Base-by-base conservation (phyloP, 2,888 invertebrate genomes). In the Junonia oenone region DNA sequence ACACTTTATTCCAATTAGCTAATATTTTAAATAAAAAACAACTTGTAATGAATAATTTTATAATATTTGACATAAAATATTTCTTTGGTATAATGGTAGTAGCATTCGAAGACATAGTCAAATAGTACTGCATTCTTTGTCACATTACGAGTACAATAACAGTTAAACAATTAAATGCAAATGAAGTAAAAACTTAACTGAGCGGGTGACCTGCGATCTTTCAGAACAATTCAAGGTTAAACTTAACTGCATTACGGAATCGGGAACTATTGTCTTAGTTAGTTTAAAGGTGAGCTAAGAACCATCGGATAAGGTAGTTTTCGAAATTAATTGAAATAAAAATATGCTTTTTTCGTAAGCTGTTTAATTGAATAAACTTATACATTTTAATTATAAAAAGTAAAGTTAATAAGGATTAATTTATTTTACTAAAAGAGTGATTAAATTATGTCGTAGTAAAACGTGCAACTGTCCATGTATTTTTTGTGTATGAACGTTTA, bases 211-310 rank as follows among this genome's bases (percentile, higher is more conserved):
- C 37, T 27, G 26, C 40, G 22, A 43, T 22, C 13, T 38, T 40
- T 35, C 52, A 48, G 69, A 75, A 81, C 78, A 80, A 82, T 73
- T 75, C 82, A 82, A 82, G 82, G 82, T 75, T 75, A 76, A 56
- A 51, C 45, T 52, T 69, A 73, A 75, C 68, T 68, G 70, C 73
- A 69, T 66, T 56, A 58, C 37, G 49, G 62, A 62, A 46, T 55
- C 14, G 31, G 17, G 53, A 26, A 15, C 49, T 6, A 57, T 59
- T 59, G 57, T 59, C 45, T 38, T 40, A 55, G 46, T 37, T 37
- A 31, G 38, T 33, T 45, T 45, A 38, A 6, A 19, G 29, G 9
- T 14, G 13, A 29, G 48, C 19, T 54, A 2, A 17, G 17, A 54
- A 49, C 15, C 2, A 2, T 19, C 15, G 48, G 48, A 56, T 29